Evolutionary conservation across 2,888 invertebrate species (phyloP), one percentile per base, ranked within the genome.

Genomic region (Nasonovia ribisnigri): DNA sequence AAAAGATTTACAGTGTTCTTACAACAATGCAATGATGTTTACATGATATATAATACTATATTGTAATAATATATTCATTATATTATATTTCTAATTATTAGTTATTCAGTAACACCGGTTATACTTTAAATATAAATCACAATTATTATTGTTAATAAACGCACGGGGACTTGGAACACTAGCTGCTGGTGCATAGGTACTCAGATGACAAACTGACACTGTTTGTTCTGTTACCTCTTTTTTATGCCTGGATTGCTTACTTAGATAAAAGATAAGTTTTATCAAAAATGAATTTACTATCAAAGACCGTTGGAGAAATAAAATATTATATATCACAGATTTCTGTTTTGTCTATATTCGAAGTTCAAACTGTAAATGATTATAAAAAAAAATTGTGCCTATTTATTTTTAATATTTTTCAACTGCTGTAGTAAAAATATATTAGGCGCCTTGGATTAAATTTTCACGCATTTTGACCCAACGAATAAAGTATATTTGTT

Each of bases 221-320:
- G 51, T 51, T 13, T 51, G 54, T 54, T 54, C 51, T 51, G 51
- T 51, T 51, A 16, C 20, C 5, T 24, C 20, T 54, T 54, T 54
- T 67, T n/a, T 67, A 6, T n/a, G 67, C 16, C n/a, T n/a, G 67
- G 67, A n/a, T n/a, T 67, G 67, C n/a, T 67, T 67, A 67, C 67
- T 67, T n/a, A n/a, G 67, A 67, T 67, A 67, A 67, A 67, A 67
- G n/a, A 67, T 67, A 67, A 67, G 67, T 67, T 16, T n/a, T 67
- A 67, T 67, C 67, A 67, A 67, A 20, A 20, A 20, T 20, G 1
- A 20, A 54, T 54, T 54, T 54, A 54, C 20, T 1, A 54, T 54
- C 54, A 54, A 20, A 54, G 54, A 54, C 51, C 51, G 16, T 51
- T 51, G 4, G 10, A 51, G 10, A 11, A 13, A 48, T 10, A 8